phyloP scores from a whole-genome alignment of 2,797 vertebrate species.

The Ptychadena robeensis region DNA sequence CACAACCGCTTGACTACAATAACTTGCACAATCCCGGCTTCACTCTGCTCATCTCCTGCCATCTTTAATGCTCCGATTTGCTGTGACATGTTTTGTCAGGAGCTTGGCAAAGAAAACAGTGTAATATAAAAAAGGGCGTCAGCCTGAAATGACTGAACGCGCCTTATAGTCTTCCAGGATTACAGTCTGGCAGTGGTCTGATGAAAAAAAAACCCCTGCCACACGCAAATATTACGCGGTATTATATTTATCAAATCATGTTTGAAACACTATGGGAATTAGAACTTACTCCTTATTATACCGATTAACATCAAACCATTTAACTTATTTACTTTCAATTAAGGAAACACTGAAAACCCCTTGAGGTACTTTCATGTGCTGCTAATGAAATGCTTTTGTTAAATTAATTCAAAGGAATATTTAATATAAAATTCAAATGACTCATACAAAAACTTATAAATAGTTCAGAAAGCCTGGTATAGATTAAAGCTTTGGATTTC shows the following conservation, averaged over 20 bases:
- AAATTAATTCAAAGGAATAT: too few species aligned
- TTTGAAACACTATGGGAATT: neutral
- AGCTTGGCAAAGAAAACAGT: constrained; percentile 40
- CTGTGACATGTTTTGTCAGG: constrained; percentile 45
- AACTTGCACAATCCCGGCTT: constrained; percentile 44
- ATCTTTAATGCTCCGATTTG: constrained; percentile 45
- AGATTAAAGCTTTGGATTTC: too few species aligned
- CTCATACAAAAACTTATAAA: too few species aligned
- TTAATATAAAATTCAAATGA: too few species aligned
- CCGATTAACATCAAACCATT: neutral
- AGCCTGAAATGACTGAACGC: neutral
- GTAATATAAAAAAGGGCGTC: neutral
- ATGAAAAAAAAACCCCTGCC: neutral
- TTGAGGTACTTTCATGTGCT: neutral
- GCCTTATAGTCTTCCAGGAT: neutral
- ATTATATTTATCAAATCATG: neutral
- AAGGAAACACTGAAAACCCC: neutral
- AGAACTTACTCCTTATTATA: neutral
- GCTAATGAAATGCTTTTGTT: too few species aligned
- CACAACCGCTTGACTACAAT: constrained; percentile 37
- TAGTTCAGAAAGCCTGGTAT: too few species aligned
- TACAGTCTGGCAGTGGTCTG: neutral
- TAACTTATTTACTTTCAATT: neutral
- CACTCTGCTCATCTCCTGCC: constrained; percentile 24
- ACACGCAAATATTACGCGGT: neutral